Base-by-base conservation (phyloP, 2,888 invertebrate genomes). In the Cephus rjabovi region DNA sequence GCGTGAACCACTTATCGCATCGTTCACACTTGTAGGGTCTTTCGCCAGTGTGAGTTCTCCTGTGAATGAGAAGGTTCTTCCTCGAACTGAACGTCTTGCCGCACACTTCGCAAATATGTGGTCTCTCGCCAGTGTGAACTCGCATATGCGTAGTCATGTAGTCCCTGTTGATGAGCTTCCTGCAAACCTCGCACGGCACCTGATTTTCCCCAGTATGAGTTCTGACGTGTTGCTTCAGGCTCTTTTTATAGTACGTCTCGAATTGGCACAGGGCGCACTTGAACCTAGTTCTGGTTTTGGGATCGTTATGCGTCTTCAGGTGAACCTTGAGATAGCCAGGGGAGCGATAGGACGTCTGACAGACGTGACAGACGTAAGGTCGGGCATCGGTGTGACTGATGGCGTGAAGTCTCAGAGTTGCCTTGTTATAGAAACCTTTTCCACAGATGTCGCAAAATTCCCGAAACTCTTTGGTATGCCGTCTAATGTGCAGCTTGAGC, bases 281-380 rank as follows among this genome's bases (percentile, higher is more conserved):
- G n/a, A 0, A 77, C 34, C 74, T 74, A 1, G 73, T 69, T 15
- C 70, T 70, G 30, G 40, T 73, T 9, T 75, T 74, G 30, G 77
- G 78, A 74, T 69, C 69, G 12, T 31, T 78, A 68, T 89, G 93
- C 34, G 92, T 92, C 11, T 93, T 93, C 77, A 92, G 82, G 86
- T 93, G 93, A 73, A 93, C 92, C 77, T 92, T 92, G 1, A 93
- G 86, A 4, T 92, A 84, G 80, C 92, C 92, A 69, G 92, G 92
- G 0, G 92, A 93, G 0, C 92, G 88, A 77, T 93, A 93, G 12
- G 88, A 87, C 69, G 91, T 89, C 0, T 91, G 90, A 40, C 93
- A 93, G 0, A 90, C 86, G 1, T 86, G 83, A 79, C 93, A 92
- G 2, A 89, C 86, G 40, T 87, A 92, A 34, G 92, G 84, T 76